A percentile compares a stretch with the other conserved stretches of the same genome.
These are phyloP conservation scores for Eupithecia vulgata DNA, from an alignment of 2,888 invertebrate genomes.

Conservation along the genomic window DNA sequence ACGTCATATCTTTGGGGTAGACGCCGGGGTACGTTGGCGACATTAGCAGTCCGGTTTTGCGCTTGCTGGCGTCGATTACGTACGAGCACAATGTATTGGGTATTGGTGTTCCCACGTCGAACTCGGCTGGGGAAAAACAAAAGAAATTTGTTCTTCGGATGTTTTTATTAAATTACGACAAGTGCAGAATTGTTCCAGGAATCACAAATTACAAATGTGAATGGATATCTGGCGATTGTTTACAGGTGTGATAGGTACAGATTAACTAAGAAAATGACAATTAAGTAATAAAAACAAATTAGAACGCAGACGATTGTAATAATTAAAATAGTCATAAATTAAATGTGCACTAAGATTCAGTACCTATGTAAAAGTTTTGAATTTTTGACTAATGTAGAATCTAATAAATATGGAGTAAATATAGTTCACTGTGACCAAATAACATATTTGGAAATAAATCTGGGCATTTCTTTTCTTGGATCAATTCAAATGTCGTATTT, in stretches of 20 bases:
- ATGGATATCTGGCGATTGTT: too few species aligned
- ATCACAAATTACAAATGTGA: neutral
- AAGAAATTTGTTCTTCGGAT: neutral
- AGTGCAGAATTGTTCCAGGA: neutral
- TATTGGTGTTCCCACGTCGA: conserved; percentile 95
- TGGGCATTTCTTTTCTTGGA: neutral
- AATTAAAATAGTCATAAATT: too few species aligned
- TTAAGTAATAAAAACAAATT: too few species aligned
- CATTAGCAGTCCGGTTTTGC: conserved; percentile 92
- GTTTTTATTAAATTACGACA: neutral
- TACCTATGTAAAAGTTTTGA: too few species aligned
- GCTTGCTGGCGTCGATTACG: conserved; percentile 89
- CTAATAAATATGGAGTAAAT: neutral
- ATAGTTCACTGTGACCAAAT: neutral
- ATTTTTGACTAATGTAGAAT: neutral
- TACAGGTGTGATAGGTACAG: too few species aligned
- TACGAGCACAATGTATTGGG: conserved; percentile 95
- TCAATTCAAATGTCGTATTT: neutral
- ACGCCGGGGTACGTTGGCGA: conserved; percentile 99
- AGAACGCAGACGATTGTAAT: too few species aligned
- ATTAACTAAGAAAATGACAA: too few species aligned
- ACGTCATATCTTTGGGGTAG: conserved; percentile 97
- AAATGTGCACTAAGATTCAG: too few species aligned
- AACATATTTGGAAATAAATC: neutral
- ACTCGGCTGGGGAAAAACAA: conserved; percentile 87